phyloP scores from a whole-genome alignment of 2,888 invertebrate genomes.

The Apodemia mormo region DNA sequence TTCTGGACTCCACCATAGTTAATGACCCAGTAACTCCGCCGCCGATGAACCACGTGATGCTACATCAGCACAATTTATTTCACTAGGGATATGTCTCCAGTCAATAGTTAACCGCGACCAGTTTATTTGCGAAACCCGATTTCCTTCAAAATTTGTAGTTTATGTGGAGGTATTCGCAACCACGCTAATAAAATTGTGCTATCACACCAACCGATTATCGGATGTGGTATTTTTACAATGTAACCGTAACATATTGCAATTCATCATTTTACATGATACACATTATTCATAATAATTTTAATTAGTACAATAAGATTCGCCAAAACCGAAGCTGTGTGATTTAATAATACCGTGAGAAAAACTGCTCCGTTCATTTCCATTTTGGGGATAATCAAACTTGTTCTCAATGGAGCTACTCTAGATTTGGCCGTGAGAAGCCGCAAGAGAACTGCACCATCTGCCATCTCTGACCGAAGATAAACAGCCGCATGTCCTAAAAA shows the following conservation, averaged over 20 bases:
- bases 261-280: no score
- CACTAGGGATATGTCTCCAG: constrained; percentile 29
- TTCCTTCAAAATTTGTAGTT: constrained; percentile 25
- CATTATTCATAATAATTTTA: neutral
- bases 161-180: constrained; percentile 19
- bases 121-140: constrained; percentile 26
- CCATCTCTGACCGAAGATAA: constrained; percentile 21
- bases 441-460: constrained; percentile 9
- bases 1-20: no score
- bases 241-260: no score
- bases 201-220: no score
- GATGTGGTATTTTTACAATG: no score
- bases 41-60: no score
- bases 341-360: constrained; percentile 23
- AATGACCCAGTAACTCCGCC: no score
- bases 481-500: constrained; percentile 27
- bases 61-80: constrained; percentile 19
- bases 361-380: no score
- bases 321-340: constrained; percentile 9
- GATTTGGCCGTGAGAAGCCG: constrained; percentile 26
- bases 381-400: neutral
- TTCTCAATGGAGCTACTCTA: constrained; percentile 25
- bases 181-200: no score
- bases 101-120: neutral
- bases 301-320: neutral